phyloP scores from a whole-genome alignment of 2,888 invertebrate genomes.

The Brachyptera putata region DNA sequence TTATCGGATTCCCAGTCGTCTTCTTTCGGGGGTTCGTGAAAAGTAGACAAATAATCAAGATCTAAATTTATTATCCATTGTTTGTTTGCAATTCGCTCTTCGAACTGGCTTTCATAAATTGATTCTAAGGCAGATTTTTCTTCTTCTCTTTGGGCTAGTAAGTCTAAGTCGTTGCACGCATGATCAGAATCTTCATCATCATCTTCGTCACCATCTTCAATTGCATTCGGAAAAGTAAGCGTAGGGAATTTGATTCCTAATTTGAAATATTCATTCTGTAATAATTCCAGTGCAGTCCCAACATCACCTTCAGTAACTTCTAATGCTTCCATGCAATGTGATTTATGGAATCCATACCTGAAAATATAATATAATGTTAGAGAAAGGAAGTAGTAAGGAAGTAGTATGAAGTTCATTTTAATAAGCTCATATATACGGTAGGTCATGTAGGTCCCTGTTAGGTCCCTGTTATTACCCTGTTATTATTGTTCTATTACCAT shows the following conservation, averaged over 20 bases:
- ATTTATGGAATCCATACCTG: slow-evolving; percentile 69
- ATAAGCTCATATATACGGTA: too few relatives aligned
- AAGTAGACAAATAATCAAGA: slow-evolving; percentile 36
- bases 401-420: too few relatives aligned
- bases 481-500: too few relatives aligned
- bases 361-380: too few relatives aligned
- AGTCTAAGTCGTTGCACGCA: slow-evolving; percentile 44
- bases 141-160: slow-evolving; percentile 60
- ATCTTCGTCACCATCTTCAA: slow-evolving; percentile 44
- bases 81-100: slow-evolving; percentile 60
- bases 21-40: slow-evolving; percentile 22
- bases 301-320: slow-evolving; percentile 61
- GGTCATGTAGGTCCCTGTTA: too few relatives aligned
- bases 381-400: too few relatives aligned
- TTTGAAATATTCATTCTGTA: slow-evolving; percentile 65
- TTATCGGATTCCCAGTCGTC: neutral
- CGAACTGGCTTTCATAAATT: slow-evolving; percentile 68
- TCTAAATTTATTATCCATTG: slow-evolving; percentile 68
- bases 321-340: slow-evolving; percentile 71
- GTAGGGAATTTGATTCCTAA: slow-evolving; percentile 31
- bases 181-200: slow-evolving; percentile 35
- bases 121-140: slow-evolving; percentile 72
- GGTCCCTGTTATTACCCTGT: too few relatives aligned
- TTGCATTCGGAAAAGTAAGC: slow-evolving; percentile 42
- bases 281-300: slow-evolving; percentile 65